Conservation (phyloP, 2,797 vertebrate species). For the Phalloptychus januarius region DNA sequence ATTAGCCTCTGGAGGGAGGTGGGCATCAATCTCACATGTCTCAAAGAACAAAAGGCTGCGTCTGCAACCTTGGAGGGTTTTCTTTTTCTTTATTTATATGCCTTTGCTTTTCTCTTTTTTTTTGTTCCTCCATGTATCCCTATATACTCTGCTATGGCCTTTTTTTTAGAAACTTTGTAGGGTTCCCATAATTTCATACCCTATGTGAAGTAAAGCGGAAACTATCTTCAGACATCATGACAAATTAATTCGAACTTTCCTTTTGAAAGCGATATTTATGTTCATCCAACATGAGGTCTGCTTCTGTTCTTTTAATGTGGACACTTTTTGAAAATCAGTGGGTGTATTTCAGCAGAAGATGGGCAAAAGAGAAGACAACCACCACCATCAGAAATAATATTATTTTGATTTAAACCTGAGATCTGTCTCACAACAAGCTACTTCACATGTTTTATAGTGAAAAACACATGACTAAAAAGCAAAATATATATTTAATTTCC, state of each 20-base stretch:
- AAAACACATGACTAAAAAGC: conserved; percentile 6
- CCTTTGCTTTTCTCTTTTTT: background rate
- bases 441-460: conserved; percentile 12
- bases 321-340: conserved; percentile 10
- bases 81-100: conserved; percentile 41
- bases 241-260: conserved; percentile 30
- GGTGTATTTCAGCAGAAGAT: conserved; percentile 12
- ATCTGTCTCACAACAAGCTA: conserved; percentile 26
- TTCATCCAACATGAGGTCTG: background rate
- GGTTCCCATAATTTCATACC: conserved; percentile 21
- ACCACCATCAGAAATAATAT: conserved; percentile 24
- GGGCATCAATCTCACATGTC: conserved; percentile 68
- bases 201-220: conserved; percentile 16
- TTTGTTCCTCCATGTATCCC: conserved; percentile 9
- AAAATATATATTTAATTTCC: background rate
- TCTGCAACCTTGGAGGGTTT: conserved; percentile 30
- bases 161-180: conserved; percentile 35
- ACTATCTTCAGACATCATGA: conserved; percentile 19
- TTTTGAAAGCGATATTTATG: conserved; percentile 26
- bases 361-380: conserved; percentile 16
- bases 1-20: conserved; percentile 63
- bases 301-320: conserved; percentile 22
- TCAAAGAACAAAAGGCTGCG: conserved; percentile 47
- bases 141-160: conserved; percentile 20
- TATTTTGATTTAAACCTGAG: conserved; percentile 39